These are phyloP conservation scores for Trematomus loennbergii DNA, from an alignment of 2,113 vertebrate genomes.

Conservation along the genomic window DNA sequence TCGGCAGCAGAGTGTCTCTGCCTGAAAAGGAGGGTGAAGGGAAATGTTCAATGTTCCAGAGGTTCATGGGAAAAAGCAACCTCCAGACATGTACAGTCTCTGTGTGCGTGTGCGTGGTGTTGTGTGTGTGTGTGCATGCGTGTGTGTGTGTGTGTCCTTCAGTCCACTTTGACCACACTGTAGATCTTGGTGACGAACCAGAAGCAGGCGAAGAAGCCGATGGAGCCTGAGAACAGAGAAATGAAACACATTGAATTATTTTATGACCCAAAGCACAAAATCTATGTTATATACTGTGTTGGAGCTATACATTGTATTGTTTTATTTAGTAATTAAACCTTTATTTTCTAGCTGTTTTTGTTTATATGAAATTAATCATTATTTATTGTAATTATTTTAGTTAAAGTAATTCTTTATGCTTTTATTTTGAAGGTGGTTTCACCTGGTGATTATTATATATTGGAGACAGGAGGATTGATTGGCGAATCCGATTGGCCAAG, in stretches of 20 bases:
- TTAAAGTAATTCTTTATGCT: no score
- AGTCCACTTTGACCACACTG: constrained; percentile 74
- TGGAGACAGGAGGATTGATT: no score
- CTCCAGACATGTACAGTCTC: not conserved
- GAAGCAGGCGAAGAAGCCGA: constrained; percentile 71
- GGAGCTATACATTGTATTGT: no score
- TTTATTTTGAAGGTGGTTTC: no score
- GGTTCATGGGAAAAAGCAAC: not conserved
- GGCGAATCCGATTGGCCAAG: no score
- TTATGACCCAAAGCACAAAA: not conserved
- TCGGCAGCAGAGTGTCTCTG: not conserved
- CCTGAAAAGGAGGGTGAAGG: not conserved
- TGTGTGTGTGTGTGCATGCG: no score
- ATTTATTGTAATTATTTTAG: no score
- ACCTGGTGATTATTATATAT: no score
- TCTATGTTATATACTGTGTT: not conserved
- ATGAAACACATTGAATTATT: not conserved
- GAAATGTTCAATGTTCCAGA: not conserved
- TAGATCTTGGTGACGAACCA: constrained; percentile 75
- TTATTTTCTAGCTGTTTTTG: no score
- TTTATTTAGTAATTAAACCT: no score
- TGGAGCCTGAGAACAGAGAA: constrained; percentile 52
- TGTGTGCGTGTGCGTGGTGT: not conserved
- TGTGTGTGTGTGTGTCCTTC: constrained; percentile 4
- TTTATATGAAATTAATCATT: no score